These are phyloP conservation scores for Craterocephalus amniculus DNA, from an alignment of 2,797 vertebrate genomes.

Conservation along the genomic window DNA sequence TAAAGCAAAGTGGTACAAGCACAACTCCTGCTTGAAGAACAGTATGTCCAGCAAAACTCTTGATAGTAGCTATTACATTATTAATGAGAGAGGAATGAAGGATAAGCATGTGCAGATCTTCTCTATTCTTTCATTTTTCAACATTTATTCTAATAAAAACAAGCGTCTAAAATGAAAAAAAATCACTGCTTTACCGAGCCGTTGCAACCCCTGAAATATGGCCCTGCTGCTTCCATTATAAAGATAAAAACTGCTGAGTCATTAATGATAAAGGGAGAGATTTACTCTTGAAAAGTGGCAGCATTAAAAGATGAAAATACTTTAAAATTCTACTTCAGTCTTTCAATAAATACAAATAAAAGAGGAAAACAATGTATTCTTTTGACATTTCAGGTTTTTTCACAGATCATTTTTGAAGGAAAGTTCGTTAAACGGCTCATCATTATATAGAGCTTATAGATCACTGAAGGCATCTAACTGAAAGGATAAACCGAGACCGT, in stretches of 20 bases:
- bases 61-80: no score
- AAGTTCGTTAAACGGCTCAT: no score
- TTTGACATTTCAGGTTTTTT: no score
- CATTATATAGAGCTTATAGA: no score
- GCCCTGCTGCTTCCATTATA: no score
- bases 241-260: not conserved
- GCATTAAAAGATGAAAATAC: not conserved
- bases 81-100: not conserved
- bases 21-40: no score
- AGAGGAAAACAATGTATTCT: not conserved
- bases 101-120: not conserved
- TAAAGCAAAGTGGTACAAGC: not conserved
- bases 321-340: not conserved
- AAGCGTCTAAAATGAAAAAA: not conserved
- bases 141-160: not conserved
- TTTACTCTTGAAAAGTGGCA: not conserved
- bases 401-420: no score
- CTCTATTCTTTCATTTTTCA: not conserved
- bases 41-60: no score
- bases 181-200: not conserved
- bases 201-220: no score
- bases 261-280: not conserved
- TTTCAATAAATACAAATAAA: not conserved
- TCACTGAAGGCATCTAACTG: no score
- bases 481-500: no score